Conservation (phyloP, 2,113 vertebrate species). For the Cyphomyrus plagiostoma region DNA sequence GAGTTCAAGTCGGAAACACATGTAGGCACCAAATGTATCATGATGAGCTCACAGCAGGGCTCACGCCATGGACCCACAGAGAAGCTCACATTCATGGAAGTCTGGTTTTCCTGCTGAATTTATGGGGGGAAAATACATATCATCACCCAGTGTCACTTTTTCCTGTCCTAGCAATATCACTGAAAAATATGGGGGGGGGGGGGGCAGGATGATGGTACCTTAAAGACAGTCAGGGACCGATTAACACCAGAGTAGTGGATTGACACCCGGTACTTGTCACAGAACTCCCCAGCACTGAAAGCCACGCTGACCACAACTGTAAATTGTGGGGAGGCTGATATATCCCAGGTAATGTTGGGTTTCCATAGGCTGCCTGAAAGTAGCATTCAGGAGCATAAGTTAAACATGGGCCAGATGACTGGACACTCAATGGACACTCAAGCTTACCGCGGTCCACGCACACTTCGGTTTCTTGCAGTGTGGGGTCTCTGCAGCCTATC, state of each 20-base stretch:
- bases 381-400: background rate
- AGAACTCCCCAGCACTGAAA: conserved; percentile 47
- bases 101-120: conserved; percentile 41
- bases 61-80: conserved; percentile 28
- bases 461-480: conserved; percentile 25
- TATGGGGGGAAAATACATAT: conserved; percentile 3
- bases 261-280: conserved; percentile 50
- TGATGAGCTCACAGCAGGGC: conserved; percentile 39
- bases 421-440: background rate
- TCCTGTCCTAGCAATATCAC: background rate
- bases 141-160: background rate
- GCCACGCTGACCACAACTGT: conserved; percentile 23
- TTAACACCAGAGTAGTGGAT: conserved; percentile 30
- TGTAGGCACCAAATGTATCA: conserved; percentile 41
- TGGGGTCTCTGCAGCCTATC: conserved; percentile 46
- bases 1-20: background rate
- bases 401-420: background rate
- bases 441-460: conserved; percentile 53
- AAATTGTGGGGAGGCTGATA: conserved; percentile 1
- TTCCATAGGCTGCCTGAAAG: conserved; percentile 56
- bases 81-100: conserved; percentile 48
- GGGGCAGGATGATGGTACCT: conserved; percentile 38
- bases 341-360: conserved; percentile 25
- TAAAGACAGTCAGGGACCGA: conserved; percentile 33
- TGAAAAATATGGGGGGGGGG: background rate